Base-by-base conservation (phyloP, 1,140 invertebrate genomes). In the Amphibalanus amphitrite region DNA sequence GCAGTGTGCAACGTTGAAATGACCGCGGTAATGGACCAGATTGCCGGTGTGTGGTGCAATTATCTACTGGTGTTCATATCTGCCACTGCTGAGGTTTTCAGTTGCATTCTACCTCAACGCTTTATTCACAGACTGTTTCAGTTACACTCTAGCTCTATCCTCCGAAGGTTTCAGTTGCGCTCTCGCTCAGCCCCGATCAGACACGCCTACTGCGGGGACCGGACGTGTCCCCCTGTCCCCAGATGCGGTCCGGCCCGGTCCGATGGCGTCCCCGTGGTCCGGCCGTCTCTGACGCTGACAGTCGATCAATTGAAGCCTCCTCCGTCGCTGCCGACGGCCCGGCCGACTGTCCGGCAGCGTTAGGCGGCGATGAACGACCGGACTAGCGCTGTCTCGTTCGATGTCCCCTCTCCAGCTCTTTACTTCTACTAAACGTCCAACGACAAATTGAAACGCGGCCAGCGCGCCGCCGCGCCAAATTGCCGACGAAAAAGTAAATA, bases 331-430 rank as follows among this genome's bases (percentile, higher is more conserved):
- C 13, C 47, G 47, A 8, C 10, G 47, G n/a, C n/a, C 47, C 47
- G 47, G 47, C 47, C 47, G 47, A 59, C 47, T 59, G 47, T 59
- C 47, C 47, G 17, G 47, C 47, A 20, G 10, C 29, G 68, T 69
- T 38, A 69, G 10, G 17, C 6, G 1, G 10, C 13, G 68, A 69
- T 20, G 10, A 20, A 38, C 20, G 29, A 20, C 29, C 68, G 69
- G 29, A n/a, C 67, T n/a, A 28, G 30, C 4, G 33, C 33, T 29
- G 64, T 70, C 67, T 28, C 72, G 71, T 38, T 70, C 26, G 26
- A 30, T 29, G 38, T 70, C 71, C 28, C 71, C 64, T 20, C 69
- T 70, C 26, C 67, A n/a, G 20, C 69, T 38, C 72, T 70, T 71
- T 67, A 70, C 40, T 30, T 38, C 47, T 70, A 70, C 28, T 67